phyloP scores from a whole-genome alignment of 2,888 invertebrate genomes.

The Leptopterna dolabrata region DNA sequence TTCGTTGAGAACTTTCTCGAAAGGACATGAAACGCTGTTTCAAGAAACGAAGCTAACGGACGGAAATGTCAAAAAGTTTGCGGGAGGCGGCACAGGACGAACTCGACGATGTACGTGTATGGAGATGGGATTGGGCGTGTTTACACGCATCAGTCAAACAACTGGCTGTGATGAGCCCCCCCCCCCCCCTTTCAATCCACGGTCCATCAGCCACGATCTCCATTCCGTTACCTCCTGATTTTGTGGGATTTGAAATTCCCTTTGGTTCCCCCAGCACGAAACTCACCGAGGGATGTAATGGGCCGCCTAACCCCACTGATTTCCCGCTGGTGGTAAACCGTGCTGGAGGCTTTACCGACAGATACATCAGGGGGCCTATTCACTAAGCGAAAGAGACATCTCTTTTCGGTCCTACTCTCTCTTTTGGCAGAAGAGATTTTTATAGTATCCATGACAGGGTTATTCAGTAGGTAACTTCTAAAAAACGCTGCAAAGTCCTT shows the following conservation, averaged over 20 bases:
- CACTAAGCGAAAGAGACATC: too few relatives aligned
- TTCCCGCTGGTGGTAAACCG: too few relatives aligned
- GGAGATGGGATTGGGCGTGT: not conserved
- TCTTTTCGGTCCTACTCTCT: too few relatives aligned
- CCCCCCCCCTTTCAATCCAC: not conserved
- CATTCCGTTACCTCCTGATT: not conserved
- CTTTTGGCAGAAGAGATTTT: too few relatives aligned
- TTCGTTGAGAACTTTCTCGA: too few relatives aligned
- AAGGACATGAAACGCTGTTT: not conserved
- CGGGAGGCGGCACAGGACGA: not conserved
- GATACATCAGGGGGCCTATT: too few relatives aligned
- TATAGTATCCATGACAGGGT: too few relatives aligned
- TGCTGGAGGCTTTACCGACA: too few relatives aligned
- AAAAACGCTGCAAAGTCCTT: too few relatives aligned
- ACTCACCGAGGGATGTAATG: not conserved
- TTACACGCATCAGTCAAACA: constrained; percentile 2
- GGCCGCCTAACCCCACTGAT: too few relatives aligned
- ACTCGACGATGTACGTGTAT: not conserved
- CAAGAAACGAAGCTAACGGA: not conserved
- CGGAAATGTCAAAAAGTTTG: not conserved
- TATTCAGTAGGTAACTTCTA: too few relatives aligned
- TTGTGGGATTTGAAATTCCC: not conserved
- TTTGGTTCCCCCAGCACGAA: not conserved
- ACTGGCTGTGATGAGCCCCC: not conserved
- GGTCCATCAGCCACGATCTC: not conserved